These are phyloP conservation scores for Dermatemys mawii DNA, from an alignment of 2,113 vertebrate genomes.

Conservation along the genomic window DNA sequence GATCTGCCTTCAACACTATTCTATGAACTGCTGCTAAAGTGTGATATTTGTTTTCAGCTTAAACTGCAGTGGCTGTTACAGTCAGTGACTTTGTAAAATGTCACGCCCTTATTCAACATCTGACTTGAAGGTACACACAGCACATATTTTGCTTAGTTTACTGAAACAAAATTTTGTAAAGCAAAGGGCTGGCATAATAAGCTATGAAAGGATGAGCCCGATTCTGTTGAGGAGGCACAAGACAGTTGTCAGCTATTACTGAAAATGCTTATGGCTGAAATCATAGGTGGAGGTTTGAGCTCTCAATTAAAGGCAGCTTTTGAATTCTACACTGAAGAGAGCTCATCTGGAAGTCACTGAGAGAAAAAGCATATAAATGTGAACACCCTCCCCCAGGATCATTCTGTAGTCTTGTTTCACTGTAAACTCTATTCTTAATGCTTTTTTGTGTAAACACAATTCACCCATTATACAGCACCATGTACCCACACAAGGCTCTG, in stretches of 20 bases:
- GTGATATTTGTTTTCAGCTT: not conserved
- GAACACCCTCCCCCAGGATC: not conserved
- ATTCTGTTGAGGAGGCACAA: not conserved
- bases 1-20: not conserved
- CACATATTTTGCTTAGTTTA: not conserved
- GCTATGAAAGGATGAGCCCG: not conserved
- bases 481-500: not conserved
- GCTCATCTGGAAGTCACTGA: not conserved
- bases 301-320: not conserved
- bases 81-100: not conserved
- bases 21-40: not conserved
- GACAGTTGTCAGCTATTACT: not conserved
- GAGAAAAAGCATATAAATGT: not conserved
- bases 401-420: not conserved
- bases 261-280: not conserved
- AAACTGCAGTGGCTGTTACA: not conserved
- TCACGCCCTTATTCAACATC: not conserved
- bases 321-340: not conserved
- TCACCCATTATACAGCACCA: slow-evolving; percentile 14
- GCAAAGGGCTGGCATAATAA: not conserved
- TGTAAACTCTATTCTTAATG: not conserved
- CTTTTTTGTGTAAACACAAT: not conserved
- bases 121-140: not conserved
- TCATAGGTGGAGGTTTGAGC: not conserved
- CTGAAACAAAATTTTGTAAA: not conserved